A percentile compares a stretch with the other conserved stretches of the same genome.
Evolutionary conservation across 2,888 invertebrate genomes (phyloP).

Genomic region (Nephrotoma appendiculata): DNA sequence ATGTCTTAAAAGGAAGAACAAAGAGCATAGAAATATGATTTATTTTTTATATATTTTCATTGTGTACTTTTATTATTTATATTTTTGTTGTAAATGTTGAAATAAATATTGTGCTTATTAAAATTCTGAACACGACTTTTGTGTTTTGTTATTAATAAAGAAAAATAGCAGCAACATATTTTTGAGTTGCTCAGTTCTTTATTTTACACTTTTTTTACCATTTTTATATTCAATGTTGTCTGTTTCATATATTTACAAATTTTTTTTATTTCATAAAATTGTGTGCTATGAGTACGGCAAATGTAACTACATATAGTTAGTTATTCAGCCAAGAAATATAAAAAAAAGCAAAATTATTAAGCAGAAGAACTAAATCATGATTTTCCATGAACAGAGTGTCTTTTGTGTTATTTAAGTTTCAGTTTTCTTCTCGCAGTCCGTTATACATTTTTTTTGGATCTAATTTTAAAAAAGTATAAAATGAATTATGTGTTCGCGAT

Average conservation of each 20-base stretch:
- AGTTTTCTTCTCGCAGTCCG: neutral
- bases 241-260: neutral
- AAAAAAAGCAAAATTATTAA: neutral
- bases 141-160: neutral
- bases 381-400: neutral
- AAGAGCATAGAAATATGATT: neutral
- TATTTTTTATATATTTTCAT: neutral
- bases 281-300: neutral
- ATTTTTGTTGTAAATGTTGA: neutral
- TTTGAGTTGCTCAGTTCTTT: neutral
- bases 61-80: neutral
- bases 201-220: neutral
- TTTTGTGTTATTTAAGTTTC: neutral
- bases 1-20: neutral
- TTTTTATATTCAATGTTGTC: neutral
- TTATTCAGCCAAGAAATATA: neutral
- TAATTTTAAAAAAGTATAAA: neutral
- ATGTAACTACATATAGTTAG: neutral
- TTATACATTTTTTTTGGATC: neutral
- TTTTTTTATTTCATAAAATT: neutral
- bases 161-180: neutral
- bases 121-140: neutral
- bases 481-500: conserved; percentile 4
- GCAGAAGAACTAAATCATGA: neutral
- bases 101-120: neutral